Conservation (phyloP, 2,113 vertebrate species). For the Phylloscopus trochilus region DNA sequence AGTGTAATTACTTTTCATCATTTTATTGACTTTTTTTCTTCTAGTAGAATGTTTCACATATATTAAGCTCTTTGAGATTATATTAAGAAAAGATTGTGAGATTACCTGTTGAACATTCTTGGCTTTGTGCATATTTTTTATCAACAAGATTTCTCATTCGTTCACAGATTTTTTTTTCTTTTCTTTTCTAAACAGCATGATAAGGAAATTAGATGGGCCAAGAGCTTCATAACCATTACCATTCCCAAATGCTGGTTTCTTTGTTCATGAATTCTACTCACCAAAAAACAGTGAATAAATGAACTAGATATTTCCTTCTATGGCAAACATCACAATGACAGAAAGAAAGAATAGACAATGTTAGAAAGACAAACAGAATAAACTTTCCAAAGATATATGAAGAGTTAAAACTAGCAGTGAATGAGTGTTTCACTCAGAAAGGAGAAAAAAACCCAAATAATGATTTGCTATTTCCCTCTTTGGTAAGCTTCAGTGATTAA, state of each 20-base stretch:
- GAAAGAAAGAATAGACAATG: neutral
- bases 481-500: constrained; percentile 49
- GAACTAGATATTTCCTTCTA: neutral
- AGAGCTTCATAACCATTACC: neutral
- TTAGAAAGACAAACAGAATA: neutral
- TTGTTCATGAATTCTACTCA: neutral
- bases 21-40: constrained; percentile 37
- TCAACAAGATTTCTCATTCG: neutral
- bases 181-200: neutral
- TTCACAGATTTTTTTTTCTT: neutral
- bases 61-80: neutral
- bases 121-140: neutral
- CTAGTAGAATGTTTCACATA: neutral
- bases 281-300: neutral
- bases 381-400: neutral
- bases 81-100: neutral
- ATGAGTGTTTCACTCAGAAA: neutral
- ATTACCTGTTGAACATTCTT: neutral
- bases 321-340: neutral
- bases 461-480: neutral
- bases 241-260: neutral
- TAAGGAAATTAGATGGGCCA: neutral
- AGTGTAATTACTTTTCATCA: constrained; percentile 23
- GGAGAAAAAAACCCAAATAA: neutral
- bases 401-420: neutral